Evolutionary conservation across 2,797 vertebrate genomes (phyloP).

Genomic region (Gymnopithys bicolor): DNA sequence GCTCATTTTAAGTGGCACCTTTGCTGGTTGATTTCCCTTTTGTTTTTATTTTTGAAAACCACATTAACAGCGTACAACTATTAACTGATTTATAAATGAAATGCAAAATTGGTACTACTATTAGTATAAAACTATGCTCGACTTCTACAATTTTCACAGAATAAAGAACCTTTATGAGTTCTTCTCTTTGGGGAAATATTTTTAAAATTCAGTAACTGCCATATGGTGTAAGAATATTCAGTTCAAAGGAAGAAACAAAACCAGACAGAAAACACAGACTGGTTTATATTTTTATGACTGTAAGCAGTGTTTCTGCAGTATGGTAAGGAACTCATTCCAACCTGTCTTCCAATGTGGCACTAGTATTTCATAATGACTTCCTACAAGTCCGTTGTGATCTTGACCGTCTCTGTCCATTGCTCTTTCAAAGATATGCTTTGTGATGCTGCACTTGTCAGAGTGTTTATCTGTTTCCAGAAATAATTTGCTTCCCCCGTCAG

Average conservation of each 20-base stretch:
- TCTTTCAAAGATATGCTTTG: neutral
- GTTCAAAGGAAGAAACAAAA: constrained; percentile 23
- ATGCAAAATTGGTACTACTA: neutral
- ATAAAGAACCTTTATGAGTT: neutral
- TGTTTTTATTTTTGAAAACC: neutral
- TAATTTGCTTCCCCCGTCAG: constrained; percentile 17
- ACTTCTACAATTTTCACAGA: neutral
- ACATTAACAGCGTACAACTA: neutral
- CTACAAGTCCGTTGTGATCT: neutral
- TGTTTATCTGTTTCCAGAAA: constrained; percentile 29
- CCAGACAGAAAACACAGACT: constrained; percentile 18
- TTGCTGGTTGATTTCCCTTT: neutral
- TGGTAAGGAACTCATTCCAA: neutral
- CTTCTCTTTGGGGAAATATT: constrained; percentile 2
- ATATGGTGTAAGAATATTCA: constrained; percentile 2
- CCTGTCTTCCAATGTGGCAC: neutral
- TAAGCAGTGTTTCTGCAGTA: neutral
- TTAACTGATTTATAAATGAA: neutral
- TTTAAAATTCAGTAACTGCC: neutral
- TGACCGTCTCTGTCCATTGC: neutral
- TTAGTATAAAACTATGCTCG: neutral
- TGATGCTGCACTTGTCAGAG: neutral
- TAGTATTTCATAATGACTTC: neutral
- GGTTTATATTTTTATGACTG: neutral
- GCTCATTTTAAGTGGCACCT: neutral